Evolutionary conservation across 2,797 vertebrate genomes (phyloP), one percentile per base, ranked within the genome.

Genomic region (Hozukius guyotensis): DNA sequence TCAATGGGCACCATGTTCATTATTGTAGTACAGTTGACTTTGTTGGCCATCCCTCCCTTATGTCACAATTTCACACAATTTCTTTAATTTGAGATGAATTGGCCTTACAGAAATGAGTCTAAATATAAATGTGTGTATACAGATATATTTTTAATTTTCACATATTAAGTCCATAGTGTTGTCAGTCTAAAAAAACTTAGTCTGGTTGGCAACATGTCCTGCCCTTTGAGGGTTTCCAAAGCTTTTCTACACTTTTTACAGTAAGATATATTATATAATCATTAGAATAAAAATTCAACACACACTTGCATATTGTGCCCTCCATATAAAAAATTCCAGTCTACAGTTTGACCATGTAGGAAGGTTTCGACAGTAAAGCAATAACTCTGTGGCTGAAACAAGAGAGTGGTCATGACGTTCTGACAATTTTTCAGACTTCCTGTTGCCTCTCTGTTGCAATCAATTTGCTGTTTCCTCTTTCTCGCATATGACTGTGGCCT

Each of bases 381-480:
- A 24, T 69, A 46, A 22, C 29, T 55, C 27, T 64, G 68, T 22
- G 14, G 53, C 56, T 84, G 68, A 78, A 75, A 82, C 69, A 75
- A 57, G 36, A 81, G 62, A 62, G 9, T 59, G 73, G 24, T 75
- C 60, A 70, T 67, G 72, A 88, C 53, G 20, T 67, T 60, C 22
- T 61, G 75, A 65, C 62, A 60, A 57, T 42, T 60, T 75, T 69
- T 64, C 71, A 61, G 59, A 81, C 81, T 92, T 93, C 92, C 90
- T 87, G 78, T 55, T 24, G 31, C 71, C 60, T 53, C 66, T 81
- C 61, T 93, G 86, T 93, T 83, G 92, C 88, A 93, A 91, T 85
- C 53, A 11, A n/a, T 82, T 80, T 73, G 66, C 38, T 2, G 63
- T 91, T 94, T 93, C 93, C 93, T 89, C 85, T 92, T 92, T 90